Evolutionary conservation across 2,888 invertebrate species (phyloP).

Genomic region (Eupelmus urozonus): DNA sequence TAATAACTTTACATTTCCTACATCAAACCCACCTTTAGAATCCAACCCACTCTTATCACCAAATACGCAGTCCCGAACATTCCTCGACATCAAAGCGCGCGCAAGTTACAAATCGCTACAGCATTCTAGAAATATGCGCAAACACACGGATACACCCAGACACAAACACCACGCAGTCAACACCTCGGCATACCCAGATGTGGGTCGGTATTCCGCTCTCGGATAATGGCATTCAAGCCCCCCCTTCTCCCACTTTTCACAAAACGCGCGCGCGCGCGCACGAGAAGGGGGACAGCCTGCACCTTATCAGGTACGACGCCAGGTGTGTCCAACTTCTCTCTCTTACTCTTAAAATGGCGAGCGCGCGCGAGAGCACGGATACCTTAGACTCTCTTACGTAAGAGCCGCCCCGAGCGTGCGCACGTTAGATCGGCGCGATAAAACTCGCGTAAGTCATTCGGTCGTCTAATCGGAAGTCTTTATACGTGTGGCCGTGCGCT

Average conservation of each 20-base stretch:
- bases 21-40: too few relatives aligned
- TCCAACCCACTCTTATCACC: too few relatives aligned
- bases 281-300: not conserved
- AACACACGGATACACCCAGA: not conserved
- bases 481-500: not conserved
- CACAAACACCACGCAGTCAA: not conserved
- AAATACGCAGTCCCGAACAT: too few relatives aligned
- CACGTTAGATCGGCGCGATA: too few relatives aligned
- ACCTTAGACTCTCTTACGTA: too few relatives aligned
- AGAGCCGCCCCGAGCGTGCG: too few relatives aligned
- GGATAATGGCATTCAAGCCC: conserved; percentile 38
- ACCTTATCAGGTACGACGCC: conserved; percentile 24
- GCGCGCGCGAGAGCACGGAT: not conserved
- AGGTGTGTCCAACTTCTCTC: not conserved
- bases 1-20: too few relatives aligned
- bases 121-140: too few relatives aligned
- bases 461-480: conserved; percentile 39
- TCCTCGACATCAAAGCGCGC: not conserved
- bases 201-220: conserved; percentile 39
- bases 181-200: conserved; percentile 11
- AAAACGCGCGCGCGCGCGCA: not conserved
- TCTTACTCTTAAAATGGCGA: conserved; percentile 1
- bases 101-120: conserved; percentile 1
- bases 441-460: too few relatives aligned
- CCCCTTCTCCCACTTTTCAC: conserved; percentile 6